Evolutionary conservation across 1,140 invertebrate species (phyloP), one percentile per base, ranked within the genome.

Genomic region (Drosophila eugracilis): DNA sequence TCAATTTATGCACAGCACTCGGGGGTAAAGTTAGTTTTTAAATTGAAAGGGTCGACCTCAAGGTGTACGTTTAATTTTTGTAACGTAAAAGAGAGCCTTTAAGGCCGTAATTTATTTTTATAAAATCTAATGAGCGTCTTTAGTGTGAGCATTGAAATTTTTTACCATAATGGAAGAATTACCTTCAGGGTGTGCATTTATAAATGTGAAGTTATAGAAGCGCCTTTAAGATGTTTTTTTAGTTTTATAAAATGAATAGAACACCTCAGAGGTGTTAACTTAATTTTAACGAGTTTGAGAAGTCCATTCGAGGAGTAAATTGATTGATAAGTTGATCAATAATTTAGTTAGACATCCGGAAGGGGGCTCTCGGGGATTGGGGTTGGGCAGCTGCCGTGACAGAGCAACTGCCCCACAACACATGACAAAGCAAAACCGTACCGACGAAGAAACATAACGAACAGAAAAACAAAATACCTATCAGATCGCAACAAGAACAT

Each of bases 321-420:
- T 44, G 5, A 24, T 26, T 14, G 9, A 14, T 24, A 54, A 53
- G 21, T n/a, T n/a, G n/a, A n/a, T n/a, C n/a, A n/a, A n/a, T n/a
- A 53, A 14, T 54, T 54, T 19, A 26, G 32, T 12, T 19, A 32
- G 15, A 49, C 54, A 19, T 58, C 54, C 12, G 14, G 26, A 10
- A 10, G 28, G 55, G 12, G 62, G 28, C 19, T 34, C 2, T 15
- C 26, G 28, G 19, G 17, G 17, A 22, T 28, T 19, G 34, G 15
- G 44, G 15, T 15, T n/a, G 55, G 49, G 41, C 77, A 67, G 49
- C 48, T 77, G 78, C 78, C 78, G 78, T 80, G 78, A 80, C 78
- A 80, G 78, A 45, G 78, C 48, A 62, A 41, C 24, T 55, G 58
- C 52, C 62, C 34, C 28, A 7, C 5, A 6, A 21, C 39, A 59